Base-by-base conservation (phyloP, 2,888 invertebrate genomes). In the Leucophenga montana region DNA sequence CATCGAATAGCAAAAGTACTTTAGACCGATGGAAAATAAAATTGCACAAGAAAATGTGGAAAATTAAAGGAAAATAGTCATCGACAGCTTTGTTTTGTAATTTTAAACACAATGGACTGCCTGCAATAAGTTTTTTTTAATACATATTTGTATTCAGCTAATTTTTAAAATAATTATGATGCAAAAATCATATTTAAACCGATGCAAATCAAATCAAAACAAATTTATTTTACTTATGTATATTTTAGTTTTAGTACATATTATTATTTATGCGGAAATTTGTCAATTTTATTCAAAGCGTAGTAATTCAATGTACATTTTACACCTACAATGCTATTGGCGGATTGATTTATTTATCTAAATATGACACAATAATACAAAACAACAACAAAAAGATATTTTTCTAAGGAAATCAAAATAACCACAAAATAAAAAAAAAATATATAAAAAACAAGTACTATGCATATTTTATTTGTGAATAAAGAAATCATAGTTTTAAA, bases 61-160 rank as follows among this genome's bases (percentile, higher is more conserved):
- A 57, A 27, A 0, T 22, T 27, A 57, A 67, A 56, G 69, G 66
- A 67, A 64, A 69, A 65, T 69, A 59, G 46, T 18, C n/a, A 57
- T 57, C 27, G 50, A 1, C 4, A 39, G 39, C 50, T 16, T 57
- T 22, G n/a, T 27, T 57, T 27, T 57, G 57, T 57, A 27, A 27
- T 27, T 27, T 57, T 57, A 27, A 27, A 57, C 22, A 22, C 57
- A 79, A 78, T 75, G 86, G 85, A 87, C 86, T 87, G 87, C 86
- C 86, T 87, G 88, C 87, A 87, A 87, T 87, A 87, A 83, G 80
- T 86, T 85, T 82, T 84, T n/a, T 84, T 84, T 86, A 85, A 85
- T 84, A 82, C 48, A 48, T 4, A 13, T 44, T 57, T 57, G 22
- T 65, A 48, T 67, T 56, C 33, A 69, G 27, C 22, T 27, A 22